Conservation (phyloP, 2,797 vertebrate genomes). For the Telmatherina bonti region DNA sequence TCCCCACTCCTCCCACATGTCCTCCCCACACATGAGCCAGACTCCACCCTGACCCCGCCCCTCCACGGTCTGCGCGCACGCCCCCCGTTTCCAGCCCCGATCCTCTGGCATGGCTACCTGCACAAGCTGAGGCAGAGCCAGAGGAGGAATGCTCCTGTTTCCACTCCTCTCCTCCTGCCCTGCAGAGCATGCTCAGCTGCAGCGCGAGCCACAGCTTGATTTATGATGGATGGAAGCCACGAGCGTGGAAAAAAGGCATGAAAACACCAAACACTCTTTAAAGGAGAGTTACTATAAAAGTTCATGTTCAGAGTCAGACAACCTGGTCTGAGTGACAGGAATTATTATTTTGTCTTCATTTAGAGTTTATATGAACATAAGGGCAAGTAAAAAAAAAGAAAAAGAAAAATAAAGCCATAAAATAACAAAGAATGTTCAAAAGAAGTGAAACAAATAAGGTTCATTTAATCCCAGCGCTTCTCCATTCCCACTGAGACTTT, state of each 20-base stretch:
- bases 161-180: constrained; percentile 33
- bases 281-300: no score
- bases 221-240: constrained; percentile 19
- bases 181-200: constrained; percentile 8
- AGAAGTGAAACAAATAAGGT: no score
- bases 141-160: constrained; percentile 80
- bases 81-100: constrained; percentile 64
- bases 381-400: no score
- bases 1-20: constrained; percentile 74
- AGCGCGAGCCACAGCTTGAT: constrained; percentile 3
- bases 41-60: constrained; percentile 61
- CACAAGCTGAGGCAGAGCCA: constrained; percentile 86
- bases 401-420: no score
- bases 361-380: no score
- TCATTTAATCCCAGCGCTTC: no score
- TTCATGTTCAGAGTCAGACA: no score
- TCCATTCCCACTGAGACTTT: no score
- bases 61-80: constrained; percentile 32
- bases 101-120: constrained; percentile 83
- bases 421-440: no score
- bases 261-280: neutral
- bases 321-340: no score
- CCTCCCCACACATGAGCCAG: constrained; percentile 45
- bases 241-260: neutral
- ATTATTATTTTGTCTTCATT: no score